phyloP scores from a whole-genome alignment of 1,140 invertebrate genomes.

The Lasaia peninsularis region DNA sequence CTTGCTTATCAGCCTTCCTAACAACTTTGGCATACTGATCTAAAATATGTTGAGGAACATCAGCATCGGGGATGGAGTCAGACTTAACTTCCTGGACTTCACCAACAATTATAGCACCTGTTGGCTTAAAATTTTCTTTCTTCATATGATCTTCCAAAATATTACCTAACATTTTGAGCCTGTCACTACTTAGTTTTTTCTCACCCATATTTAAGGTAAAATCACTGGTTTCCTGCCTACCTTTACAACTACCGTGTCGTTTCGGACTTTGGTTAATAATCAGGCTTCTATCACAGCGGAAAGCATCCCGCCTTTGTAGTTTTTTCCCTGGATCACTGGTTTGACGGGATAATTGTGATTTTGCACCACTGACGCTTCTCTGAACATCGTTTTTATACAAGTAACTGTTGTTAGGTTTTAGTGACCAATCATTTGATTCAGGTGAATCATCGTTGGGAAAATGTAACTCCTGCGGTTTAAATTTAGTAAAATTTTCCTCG shows the following conservation, averaged over 20 bases:
- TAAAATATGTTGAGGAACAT: conserved; percentile 67
- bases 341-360: conserved; percentile 69
- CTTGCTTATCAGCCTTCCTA: conserved; percentile 60
- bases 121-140: conserved; percentile 58
- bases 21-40: conserved; percentile 75
- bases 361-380: conserved; percentile 42
- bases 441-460: conserved; percentile 33
- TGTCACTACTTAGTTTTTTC: conserved; percentile 56
- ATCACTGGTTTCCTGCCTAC: conserved; percentile 61
- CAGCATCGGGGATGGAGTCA: conserved; percentile 54
- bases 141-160: conserved; percentile 68
- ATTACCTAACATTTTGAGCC: conserved; percentile 54
- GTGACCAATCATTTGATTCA: conserved; percentile 37
- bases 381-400: conserved; percentile 57
- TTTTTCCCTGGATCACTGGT: conserved; percentile 78
- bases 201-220: conserved; percentile 61
- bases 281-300: conserved; percentile 77
- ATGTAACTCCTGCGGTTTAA: conserved; percentile 30
- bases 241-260: conserved; percentile 63
- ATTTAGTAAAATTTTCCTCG: conserved; percentile 12
- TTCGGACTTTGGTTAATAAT: conserved; percentile 62
- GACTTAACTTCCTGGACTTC: conserved; percentile 24
- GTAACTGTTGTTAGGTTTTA: conserved; percentile 59
- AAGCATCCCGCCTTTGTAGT: conserved; percentile 80
- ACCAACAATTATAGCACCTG: conserved; percentile 28